A percentile compares a stretch with the other conserved stretches of the same genome.
Evolutionary conservation across 2,888 invertebrate genomes (phyloP).

Genomic region (Euphydryas editha): DNA sequence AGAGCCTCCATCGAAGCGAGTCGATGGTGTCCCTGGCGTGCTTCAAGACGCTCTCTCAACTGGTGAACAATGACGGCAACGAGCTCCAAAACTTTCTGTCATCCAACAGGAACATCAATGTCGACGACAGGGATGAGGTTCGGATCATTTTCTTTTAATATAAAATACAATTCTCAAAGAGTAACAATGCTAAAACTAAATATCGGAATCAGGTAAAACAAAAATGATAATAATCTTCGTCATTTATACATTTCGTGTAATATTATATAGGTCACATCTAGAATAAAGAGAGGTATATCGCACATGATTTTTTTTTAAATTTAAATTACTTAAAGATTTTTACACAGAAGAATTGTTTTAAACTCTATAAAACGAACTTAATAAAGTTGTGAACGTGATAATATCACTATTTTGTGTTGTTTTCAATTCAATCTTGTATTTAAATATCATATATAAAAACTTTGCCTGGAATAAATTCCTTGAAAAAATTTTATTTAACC

Average conservation of each 20-base stretch:
- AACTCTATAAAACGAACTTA: background rate
- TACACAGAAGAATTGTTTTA: too few relatives aligned
- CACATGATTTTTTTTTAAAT: too few relatives aligned
- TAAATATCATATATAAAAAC: too few relatives aligned
- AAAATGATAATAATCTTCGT: too few relatives aligned
- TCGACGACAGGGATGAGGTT: conserved; percentile 95
- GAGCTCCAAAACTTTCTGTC: conserved; percentile 91
- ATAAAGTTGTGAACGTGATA: too few relatives aligned
- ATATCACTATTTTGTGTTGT: too few relatives aligned
- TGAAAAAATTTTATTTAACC: background rate
- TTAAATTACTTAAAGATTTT: too few relatives aligned
- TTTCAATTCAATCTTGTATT: too few relatives aligned
- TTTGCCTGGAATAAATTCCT: background rate
- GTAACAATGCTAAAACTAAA: background rate
- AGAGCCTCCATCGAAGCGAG: conserved; percentile 95
- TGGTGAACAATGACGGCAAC: conserved; percentile 91
- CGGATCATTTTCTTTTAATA: background rate
- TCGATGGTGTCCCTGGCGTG: conserved; percentile 95
- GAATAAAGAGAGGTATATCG: too few relatives aligned
- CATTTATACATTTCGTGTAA: too few relatives aligned
- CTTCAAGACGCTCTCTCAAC: conserved; percentile 91
- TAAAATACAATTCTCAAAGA: background rate
- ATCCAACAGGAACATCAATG: conserved; percentile 90
- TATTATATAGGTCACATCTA: too few relatives aligned
- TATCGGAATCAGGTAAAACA: too few relatives aligned